Conservation (phyloP, 2,797 vertebrate species). For the Rhinoraja longicauda region DNA sequence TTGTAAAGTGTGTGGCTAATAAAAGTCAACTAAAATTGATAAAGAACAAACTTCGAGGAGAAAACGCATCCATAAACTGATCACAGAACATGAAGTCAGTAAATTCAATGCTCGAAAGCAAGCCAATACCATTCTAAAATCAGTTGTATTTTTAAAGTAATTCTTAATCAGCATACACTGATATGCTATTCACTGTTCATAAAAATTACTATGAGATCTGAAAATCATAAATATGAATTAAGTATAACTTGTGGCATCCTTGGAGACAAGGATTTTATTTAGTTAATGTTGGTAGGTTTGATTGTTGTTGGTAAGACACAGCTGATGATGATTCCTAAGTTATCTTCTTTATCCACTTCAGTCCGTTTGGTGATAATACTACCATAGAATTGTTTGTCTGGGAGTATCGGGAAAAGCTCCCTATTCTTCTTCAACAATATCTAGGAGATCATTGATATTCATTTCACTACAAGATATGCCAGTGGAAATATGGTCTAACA, state of each 20-base stretch:
- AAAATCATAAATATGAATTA: not conserved
- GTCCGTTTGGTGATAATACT: no score
- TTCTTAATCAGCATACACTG: not conserved
- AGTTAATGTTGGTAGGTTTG: no score
- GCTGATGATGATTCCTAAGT: no score
- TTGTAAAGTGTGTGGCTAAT: not conserved
- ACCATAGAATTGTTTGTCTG: no score
- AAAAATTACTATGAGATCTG: not conserved
- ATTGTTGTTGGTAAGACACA: no score
- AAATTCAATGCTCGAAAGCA: not conserved
- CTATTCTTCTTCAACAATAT: no score
- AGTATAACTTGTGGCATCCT: not conserved
- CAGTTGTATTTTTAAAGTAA: not conserved
- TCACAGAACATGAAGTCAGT: not conserved
- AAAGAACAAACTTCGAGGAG: not conserved
- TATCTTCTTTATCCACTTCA: no score
- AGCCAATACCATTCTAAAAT: not conserved
- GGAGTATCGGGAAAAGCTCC: no score
- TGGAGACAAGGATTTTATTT: no score
- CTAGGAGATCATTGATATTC: no score
- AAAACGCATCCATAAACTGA: not conserved
- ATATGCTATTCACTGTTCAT: not conserved
- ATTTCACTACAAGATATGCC: no score
- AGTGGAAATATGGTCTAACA: no score
- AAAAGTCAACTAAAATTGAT: not conserved